Percentiles rank a stretch among this genome's conserved stretches.
These are phyloP conservation scores for Didymodactylos carnosus DNA, from an alignment of 2,888 invertebrate species.

Conservation along the genomic window DNA sequence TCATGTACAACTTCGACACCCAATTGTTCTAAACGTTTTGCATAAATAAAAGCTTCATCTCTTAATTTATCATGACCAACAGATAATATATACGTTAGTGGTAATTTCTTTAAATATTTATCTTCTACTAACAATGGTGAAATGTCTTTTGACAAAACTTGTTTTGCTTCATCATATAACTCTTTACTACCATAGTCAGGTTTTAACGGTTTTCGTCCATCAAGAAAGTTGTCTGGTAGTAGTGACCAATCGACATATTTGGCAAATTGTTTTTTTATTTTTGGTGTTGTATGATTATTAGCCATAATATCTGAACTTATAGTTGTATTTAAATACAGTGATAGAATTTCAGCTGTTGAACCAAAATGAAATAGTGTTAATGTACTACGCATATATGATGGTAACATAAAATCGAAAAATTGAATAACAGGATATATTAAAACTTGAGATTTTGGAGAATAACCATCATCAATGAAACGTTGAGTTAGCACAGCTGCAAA, in stretches of 20 bases:
- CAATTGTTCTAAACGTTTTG: neutral
- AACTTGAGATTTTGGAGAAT: neutral
- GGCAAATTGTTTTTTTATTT: neutral
- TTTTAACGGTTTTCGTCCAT: neutral
- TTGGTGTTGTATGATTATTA: neutral
- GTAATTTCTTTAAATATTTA: neutral
- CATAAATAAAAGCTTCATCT: neutral
- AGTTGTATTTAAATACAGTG: neutral
- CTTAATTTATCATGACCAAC: constrained; percentile 2
- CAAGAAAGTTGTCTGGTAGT: neutral
- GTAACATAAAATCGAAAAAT: neutral
- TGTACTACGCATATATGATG: neutral
- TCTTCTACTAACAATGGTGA: neutral
- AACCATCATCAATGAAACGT: neutral
- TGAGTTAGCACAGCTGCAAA: neutral
- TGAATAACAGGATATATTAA: constrained; percentile 6
- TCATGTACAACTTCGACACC: neutral
- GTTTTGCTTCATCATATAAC: neutral
- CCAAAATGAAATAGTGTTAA: neutral
- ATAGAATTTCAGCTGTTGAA: neutral
- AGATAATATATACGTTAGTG: neutral
- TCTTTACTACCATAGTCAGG: neutral
- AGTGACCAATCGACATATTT: constrained; percentile 1
- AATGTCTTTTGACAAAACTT: neutral
- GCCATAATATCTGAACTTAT: neutral